Evolutionary conservation across 64 coral and sea anemone genomes (phyloP).

Genomic region (Anthopleura sola): DNA sequence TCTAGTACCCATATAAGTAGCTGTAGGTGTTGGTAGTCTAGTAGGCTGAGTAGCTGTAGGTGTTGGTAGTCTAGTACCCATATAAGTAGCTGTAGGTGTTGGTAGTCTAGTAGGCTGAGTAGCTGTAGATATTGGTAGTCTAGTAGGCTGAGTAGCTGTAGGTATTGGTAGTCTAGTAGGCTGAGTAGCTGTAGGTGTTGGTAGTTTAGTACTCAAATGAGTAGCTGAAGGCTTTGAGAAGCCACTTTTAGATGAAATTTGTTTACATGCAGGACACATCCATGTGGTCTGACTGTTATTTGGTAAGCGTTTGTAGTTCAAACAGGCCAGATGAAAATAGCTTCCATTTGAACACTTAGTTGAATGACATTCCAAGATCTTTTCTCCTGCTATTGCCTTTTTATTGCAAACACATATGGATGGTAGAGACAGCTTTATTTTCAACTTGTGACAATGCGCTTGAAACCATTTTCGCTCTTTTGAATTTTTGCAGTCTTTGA

Average conservation of each 20-base stretch:
- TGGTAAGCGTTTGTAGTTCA: neutral
- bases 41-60: no score
- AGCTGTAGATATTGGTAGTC: no score
- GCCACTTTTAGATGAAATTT: neutral
- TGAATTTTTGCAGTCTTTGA: neutral
- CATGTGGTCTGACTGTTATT: neutral
- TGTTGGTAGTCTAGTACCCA: no score
- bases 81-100: no score
- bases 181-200: neutral
- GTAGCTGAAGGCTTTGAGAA: no score
- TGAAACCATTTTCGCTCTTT: neutral
- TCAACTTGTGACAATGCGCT: neutral
- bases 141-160: no score
- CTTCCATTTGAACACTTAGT: neutral
- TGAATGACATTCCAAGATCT: slow-evolving; percentile 30
- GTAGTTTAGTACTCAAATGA: neutral
- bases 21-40: no score
- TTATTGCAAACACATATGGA: slow-evolving; percentile 38
- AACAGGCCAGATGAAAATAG: slow-evolving; percentile 1
- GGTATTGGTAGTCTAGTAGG: no score
- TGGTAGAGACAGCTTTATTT: no score
- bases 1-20: neutral
- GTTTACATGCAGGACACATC: slow-evolving; percentile 21
- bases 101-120: no score
- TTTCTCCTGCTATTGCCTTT: slow-evolving; percentile 19